Percentiles rank a stretch among this genome's conserved stretches.
These are phyloP conservation scores for Lycodopsis pacificus DNA, from an alignment of 2,797 vertebrate genomes.

Conservation along the genomic window DNA sequence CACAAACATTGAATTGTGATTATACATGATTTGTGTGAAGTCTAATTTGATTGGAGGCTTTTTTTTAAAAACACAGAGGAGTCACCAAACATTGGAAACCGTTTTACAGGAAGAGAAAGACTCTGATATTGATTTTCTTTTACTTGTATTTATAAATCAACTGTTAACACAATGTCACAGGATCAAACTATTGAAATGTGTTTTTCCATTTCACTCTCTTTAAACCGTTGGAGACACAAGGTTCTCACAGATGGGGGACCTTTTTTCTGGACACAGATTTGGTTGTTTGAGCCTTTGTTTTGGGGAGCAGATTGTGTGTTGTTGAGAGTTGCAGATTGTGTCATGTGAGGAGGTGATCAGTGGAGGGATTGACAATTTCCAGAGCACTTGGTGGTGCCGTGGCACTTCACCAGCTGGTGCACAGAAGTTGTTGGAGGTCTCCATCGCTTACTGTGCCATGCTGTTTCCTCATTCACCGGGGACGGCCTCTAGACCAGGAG, in stretches of 20 bases:
- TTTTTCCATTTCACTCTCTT: not conserved
- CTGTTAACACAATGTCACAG: not conserved
- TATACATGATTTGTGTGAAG: too few species aligned
- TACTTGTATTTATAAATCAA: not conserved
- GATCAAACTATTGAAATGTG: not conserved
- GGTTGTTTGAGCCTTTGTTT: slow-evolving; percentile 26
- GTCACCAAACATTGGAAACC: not conserved
- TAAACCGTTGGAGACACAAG: not conserved
- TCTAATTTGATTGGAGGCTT: too few species aligned
- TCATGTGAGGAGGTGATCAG: slow-evolving; percentile 46
- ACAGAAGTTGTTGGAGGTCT: slow-evolving; percentile 27
- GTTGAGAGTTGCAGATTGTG: slow-evolving; percentile 37
- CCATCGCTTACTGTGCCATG: slow-evolving; percentile 20
- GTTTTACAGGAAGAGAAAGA: not conserved
- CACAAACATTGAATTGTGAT: too few species aligned
- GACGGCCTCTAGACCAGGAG: slow-evolving; percentile 26
- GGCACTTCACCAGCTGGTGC: slow-evolving; percentile 43
- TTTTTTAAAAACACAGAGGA: too few species aligned
- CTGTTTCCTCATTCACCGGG: slow-evolving; percentile 27
- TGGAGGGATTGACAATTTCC: slow-evolving; percentile 44
- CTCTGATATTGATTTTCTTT: not conserved
- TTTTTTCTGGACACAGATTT: not conserved
- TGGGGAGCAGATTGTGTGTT: slow-evolving; percentile 30
- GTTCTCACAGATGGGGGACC: not conserved
- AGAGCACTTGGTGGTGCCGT: slow-evolving; percentile 31